Percentiles rank a stretch among this genome's conserved stretches.
These are phyloP conservation scores for Aphrophora alni DNA, from an alignment of 2,888 invertebrate species.

Conservation along the genomic window DNA sequence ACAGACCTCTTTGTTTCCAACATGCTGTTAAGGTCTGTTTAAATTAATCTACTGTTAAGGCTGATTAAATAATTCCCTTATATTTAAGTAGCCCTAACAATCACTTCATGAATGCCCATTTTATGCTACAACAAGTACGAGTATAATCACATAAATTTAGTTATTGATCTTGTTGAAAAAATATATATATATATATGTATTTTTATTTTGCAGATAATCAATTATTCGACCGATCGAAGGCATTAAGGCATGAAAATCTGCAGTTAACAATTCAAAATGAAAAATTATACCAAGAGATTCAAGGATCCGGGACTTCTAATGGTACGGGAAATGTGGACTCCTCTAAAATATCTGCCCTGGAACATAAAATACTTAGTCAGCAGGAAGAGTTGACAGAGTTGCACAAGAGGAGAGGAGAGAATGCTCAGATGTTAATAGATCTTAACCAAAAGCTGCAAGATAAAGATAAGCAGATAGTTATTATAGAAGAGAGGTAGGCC, in stretches of 20 bases:
- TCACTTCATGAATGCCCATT: no score
- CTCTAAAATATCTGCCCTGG: conserved; percentile 74
- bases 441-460: conserved; percentile 85
- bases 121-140: no score
- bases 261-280: conserved; percentile 87
- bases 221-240: conserved; percentile 82
- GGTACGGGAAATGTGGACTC: conserved; percentile 55
- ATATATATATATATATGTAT: no score
- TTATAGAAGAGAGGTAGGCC: neutral
- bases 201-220: conserved; percentile 75
- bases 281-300: conserved; percentile 70
- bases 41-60: no score
- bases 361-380: conserved; percentile 83
- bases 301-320: conserved; percentile 55
- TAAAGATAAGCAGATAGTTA: conserved; percentile 73
- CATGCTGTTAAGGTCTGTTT: no score
- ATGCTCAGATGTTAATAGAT: conserved; percentile 91
- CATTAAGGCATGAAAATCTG: conserved; percentile 81
- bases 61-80: no score
- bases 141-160: no score
- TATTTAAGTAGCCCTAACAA: no score
- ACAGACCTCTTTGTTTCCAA: no score
- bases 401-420: conserved; percentile 89
- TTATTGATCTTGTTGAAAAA: no score
- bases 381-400: conserved; percentile 94